Evolutionary conservation across 2,888 invertebrate species (phyloP), one percentile per base, ranked within the genome.

Genomic region (Thumatha senex): DNA sequence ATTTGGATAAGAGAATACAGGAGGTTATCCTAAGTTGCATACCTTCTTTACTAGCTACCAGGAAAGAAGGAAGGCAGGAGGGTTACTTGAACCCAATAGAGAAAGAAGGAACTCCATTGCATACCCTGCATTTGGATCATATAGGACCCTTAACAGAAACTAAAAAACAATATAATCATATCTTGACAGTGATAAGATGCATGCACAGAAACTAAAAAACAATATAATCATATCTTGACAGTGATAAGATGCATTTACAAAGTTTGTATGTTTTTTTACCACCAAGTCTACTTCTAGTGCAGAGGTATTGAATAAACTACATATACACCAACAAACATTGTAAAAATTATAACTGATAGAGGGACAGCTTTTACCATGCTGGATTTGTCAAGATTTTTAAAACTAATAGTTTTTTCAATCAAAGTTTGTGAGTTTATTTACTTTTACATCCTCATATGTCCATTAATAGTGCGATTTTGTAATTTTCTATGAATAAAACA

Each of bases 1-100:
- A 40, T n/a, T n/a, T n/a, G n/a, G n/a, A n/a, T n/a, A n/a, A n/a
- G n/a, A n/a, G n/a, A n/a, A n/a, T n/a, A n/a, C n/a, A n/a, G n/a
- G n/a, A n/a, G n/a, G n/a, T n/a, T n/a, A n/a, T n/a, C n/a, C n/a
- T n/a, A n/a, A n/a, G n/a, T n/a, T n/a, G n/a, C n/a, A n/a, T n/a
- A n/a, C n/a, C n/a, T n/a, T 38, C 65, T 0, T 58, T 63, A 1
- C 49, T 56, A 5, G n/a, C 39, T 57, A 36, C 56, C 45, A 24
- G 49, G 48, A 30, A 58, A 56, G 41, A 11, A 30, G 47, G 50
- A 0, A 45, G 41, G 36, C 40, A 45, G n/a, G 49, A 45, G 13
- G 45, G 50, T 8, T 41, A 18, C 4, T 13, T 50, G 11, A 13
- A 46, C 14, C 50, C 50, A 10, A 35, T 50, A 5, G 50, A 50